Evolutionary conservation across 2,797 vertebrate species (phyloP).

Genomic region (Fundulus diaphanus): DNA sequence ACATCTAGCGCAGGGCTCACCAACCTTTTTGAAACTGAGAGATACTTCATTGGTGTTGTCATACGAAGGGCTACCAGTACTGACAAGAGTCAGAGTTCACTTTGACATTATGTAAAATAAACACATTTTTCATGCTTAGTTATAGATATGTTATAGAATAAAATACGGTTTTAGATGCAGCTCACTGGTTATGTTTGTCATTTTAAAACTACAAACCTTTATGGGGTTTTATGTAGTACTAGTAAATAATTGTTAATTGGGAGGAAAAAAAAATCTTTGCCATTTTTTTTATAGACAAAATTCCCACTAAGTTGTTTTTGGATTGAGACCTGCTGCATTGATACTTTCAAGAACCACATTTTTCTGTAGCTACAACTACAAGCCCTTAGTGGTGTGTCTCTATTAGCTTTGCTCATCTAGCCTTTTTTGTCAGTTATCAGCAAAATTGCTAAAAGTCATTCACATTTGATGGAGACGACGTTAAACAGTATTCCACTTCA

Average conservation of each 20-base stretch:
- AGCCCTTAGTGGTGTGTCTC: background rate
- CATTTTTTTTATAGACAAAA: background rate
- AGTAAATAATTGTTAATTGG: too few species aligned
- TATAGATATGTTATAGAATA: too few species aligned
- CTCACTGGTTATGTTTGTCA: background rate
- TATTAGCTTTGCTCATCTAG: background rate
- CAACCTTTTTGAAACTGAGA: too few species aligned
- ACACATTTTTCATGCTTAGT: too few species aligned
- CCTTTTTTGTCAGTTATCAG: background rate
- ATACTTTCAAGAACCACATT: background rate
- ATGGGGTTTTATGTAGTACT: background rate
- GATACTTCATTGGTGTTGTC: too few species aligned
- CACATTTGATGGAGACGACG: background rate
- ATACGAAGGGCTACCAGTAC: too few species aligned
- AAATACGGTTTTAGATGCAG: too few species aligned
- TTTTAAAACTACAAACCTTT: background rate
- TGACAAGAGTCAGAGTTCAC: too few species aligned
- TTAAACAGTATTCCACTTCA: background rate
- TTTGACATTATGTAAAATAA: too few species aligned
- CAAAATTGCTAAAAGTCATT: background rate
- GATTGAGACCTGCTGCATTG: too few species aligned
- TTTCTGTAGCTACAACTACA: background rate
- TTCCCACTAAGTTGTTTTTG: too few species aligned
- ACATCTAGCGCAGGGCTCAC: background rate
- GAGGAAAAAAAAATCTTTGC: too few species aligned